Evolutionary conservation across 2,113 vertebrate genomes (phyloP), one percentile per base, ranked within the genome.

Genomic region (Rhegmatorhina hoffmannsi): DNA sequence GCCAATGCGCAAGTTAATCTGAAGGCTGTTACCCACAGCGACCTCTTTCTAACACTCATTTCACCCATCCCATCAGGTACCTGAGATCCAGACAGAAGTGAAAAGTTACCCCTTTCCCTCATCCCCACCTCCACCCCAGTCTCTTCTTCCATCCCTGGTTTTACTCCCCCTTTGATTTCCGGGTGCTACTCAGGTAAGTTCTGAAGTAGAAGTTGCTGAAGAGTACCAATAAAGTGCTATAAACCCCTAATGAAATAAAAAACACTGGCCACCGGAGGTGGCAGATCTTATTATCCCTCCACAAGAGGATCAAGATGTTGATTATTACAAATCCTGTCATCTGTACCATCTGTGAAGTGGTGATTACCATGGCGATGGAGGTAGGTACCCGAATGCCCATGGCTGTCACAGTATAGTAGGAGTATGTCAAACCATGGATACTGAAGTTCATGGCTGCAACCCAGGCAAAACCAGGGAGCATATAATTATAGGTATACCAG

Each of bases 221-320:
- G 64, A 78, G 77, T 25, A 3, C 6, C 17, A 90, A 34, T 38
- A 77, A 36, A 67, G 10, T 50, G 40, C 0, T 4, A 77, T 34
- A 55, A 0, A 24, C 3, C 7, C 5, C 0, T 0, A 0, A 9
- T 44, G 66, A 3, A 31, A 20, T 0, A 14, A 38, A 2, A 40
- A 62, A 0, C 1, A 2, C 0, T 9, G 17, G 7, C 72, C 47
- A 56, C 10, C 0, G 4, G 7, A 2, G 0, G 3, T 2, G 34
- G 28, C 87, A 93, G 70, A 31, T 8, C 24, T 72, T 62, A 38
- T 93, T 47, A 5, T 82, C 24, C 7, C 1, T 60, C 87, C 82
- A 90, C 33, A 56, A 17, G 10, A n/a, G 0, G 2, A 12, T 0
- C 9, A 23, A 6, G 23, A 62, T 3, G 4, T 10, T 78, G 0